A percentile compares a stretch with the other conserved stretches of the same genome.
Conservation (phyloP, 2,797 vertebrate genomes). For the Tauraco hartlaubi region DNA sequence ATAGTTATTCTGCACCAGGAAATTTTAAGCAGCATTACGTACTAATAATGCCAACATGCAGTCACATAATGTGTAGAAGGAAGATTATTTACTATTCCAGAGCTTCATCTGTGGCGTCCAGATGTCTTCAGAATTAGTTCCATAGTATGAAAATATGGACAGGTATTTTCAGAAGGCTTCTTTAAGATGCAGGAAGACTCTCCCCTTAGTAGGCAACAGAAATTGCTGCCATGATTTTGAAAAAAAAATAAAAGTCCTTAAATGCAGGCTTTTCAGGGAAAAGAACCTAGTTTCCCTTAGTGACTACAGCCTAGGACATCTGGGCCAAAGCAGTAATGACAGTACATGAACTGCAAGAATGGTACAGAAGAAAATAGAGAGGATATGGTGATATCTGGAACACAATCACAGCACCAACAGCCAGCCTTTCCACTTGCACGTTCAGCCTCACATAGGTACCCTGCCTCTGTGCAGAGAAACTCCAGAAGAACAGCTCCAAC, state of each 20-base stretch:
- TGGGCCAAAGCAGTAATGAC: not conserved
- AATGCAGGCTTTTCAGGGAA: not conserved
- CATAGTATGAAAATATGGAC: not conserved
- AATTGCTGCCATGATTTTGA: not conserved
- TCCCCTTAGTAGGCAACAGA: not conserved
- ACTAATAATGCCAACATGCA: not conserved
- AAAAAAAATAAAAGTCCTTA: not conserved
- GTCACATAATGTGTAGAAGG: not conserved
- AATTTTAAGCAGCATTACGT: not conserved
- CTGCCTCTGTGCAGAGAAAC: not conserved
- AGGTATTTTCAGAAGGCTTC: not conserved
- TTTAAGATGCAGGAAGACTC: not conserved
- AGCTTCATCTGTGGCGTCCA: not conserved
- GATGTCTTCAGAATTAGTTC: not conserved
- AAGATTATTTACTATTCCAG: not conserved
- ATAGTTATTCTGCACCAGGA: not conserved
- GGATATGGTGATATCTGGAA: not conserved
- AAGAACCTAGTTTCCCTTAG: not conserved
- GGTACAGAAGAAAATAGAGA: not conserved
- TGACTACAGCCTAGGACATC: not conserved
- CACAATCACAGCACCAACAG: not conserved
- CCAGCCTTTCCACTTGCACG: not conserved
- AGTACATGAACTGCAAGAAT: not conserved
- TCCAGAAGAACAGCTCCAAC: not conserved
- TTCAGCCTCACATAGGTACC: not conserved